Base-by-base conservation (phyloP, 2,797 vertebrate genomes). In the Clarias fuscus region DNA sequence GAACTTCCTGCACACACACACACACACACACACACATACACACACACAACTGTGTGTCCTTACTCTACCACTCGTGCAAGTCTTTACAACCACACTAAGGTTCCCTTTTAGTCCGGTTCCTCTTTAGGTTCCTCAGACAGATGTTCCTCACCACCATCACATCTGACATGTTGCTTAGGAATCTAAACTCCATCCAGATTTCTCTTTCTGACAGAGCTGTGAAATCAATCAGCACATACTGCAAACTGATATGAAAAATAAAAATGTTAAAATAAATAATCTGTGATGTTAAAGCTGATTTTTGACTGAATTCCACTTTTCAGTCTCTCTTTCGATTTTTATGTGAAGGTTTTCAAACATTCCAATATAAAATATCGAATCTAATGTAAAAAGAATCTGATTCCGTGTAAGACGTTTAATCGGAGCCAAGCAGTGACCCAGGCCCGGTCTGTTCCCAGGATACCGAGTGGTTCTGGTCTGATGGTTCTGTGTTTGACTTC, bases 401-500 rank as follows among this genome's bases (percentile, higher is more conserved):
- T 43, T 43, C 43, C 43, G 43, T 43, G 43, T 43, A 43, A 43
- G 43, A 43, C 43, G 43, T 43, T 43, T 43, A 43, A 43, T 43
- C 43, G 7, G 43, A 43, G 43, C 5, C 40, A 73, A 24, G 8
- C 18, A 40, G 37, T 72, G 37, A 72, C 24, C 30, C 37, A 24
- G 37, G 1, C 37, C 73, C 11, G 27, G 20, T 76, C n/a, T 67
- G n/a, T 80, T 27, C 61, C 27, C 67, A 90, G 89, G 22, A 20
- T 0, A 6, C 24, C 17, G 0, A 62, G 4, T 90, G 87, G 87
- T 24, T 90, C 18, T 90, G 89, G 89, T 87, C 86, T 30, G 87
- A 88, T 40, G 89, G 87, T 8, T 86, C 86, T 3, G 48, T 65
- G 77, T 90, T 90, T 65, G 77, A 59, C 4, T 90, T 62, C 72